Conservation (phyloP, 1,140 invertebrate genomes). For the Bombus cullumanus region DNA sequence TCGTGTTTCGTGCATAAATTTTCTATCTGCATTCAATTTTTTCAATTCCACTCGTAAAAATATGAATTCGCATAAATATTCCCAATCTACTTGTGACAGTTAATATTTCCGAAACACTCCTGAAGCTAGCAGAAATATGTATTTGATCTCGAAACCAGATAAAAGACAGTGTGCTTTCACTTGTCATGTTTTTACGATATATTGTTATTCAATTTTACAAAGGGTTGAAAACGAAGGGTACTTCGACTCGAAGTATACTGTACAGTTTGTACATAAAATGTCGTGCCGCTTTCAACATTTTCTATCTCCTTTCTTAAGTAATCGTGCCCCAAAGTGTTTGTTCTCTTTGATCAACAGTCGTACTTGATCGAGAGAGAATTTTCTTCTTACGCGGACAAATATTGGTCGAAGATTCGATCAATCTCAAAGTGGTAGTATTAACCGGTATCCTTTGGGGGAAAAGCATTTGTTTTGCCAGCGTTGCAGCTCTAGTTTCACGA, state of each 20-base stretch:
- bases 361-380: neutral
- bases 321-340: neutral
- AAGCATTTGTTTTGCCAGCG: neutral
- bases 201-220: neutral
- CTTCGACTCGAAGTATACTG: neutral
- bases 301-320: constrained; percentile 9
- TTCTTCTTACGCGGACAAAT: neutral
- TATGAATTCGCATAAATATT: too few relatives aligned
- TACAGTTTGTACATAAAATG: constrained; percentile 13
- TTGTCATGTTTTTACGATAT: neutral
- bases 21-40: neutral
- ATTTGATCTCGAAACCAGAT: neutral
- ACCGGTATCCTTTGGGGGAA: neutral
- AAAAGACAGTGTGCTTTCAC: neutral
- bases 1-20: too few relatives aligned
- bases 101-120: too few relatives aligned
- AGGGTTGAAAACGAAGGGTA: constrained; percentile 16
- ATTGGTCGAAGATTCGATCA: neutral
- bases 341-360: neutral
- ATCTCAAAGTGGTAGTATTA: neutral
- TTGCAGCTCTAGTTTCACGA: neutral
- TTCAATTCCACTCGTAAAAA: too few relatives aligned
- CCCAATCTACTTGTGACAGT: too few relatives aligned
- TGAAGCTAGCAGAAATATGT: too few relatives aligned
- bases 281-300: constrained; percentile 12